Percentiles rank a stretch among this genome's conserved stretches.
Evolutionary conservation across 1,140 invertebrate species (phyloP).

Genomic region (Zaprionus ornatus): DNA sequence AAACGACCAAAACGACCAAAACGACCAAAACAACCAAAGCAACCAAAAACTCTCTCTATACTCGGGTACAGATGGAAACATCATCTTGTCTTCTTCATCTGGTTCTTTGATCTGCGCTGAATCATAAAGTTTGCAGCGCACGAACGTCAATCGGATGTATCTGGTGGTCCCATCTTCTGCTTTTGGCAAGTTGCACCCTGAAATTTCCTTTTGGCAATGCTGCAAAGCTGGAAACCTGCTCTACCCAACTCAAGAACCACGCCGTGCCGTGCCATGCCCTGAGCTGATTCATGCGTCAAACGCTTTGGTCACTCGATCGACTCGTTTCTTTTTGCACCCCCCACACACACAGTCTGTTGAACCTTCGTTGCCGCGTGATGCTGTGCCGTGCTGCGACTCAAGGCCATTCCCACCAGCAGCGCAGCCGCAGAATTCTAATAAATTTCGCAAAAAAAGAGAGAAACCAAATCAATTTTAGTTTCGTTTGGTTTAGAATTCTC

Average conservation of each 20-base stretch:
- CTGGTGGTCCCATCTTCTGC: not conserved
- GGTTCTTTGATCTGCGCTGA: not conserved
- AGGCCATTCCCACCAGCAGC: constrained; percentile 69
- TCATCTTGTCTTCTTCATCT: not conserved
- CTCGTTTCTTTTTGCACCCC: constrained; percentile 51
- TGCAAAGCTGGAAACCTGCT: constrained; percentile 48
- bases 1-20: no score
- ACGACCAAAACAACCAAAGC: no score
- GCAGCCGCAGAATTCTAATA: constrained; percentile 67
- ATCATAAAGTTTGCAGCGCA: not conserved
- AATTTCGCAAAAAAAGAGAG: constrained; percentile 45
- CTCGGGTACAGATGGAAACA: not conserved
- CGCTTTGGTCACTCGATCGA: constrained; percentile 42
- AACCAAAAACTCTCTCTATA: constrained; percentile 4
- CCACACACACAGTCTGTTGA: constrained; percentile 74
- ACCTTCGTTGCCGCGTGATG: constrained; percentile 34
- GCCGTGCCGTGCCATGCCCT: constrained; percentile 5
- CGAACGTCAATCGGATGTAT: not conserved
- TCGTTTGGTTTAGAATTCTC: constrained; percentile 37
- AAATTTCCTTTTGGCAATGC: constrained; percentile 30
- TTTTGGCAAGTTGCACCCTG: constrained; percentile 7
- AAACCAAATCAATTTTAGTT: constrained; percentile 44
- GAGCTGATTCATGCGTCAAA: constrained; percentile 48
- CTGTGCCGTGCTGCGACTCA: constrained; percentile 46
- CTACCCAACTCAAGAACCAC: constrained; percentile 13